Evolutionary conservation across 2,797 vertebrate species (phyloP).

Genomic region (Tachyglossus aculeatus): DNA sequence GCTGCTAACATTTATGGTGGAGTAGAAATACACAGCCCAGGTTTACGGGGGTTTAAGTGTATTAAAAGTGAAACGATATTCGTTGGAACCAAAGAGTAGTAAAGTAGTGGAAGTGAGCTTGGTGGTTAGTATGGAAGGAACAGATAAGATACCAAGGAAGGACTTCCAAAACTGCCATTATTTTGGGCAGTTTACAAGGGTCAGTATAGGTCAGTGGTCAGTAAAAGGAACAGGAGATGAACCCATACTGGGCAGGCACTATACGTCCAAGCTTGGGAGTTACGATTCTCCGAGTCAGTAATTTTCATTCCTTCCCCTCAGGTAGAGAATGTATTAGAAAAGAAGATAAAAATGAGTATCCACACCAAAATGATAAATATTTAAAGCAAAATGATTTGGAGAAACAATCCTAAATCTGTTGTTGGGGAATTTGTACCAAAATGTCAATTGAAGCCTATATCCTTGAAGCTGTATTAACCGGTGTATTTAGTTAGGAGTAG

Average conservation of each 20-base stretch:
- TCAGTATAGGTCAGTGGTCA: too few species aligned
- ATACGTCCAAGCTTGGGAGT: not conserved
- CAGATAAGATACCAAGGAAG: too few species aligned
- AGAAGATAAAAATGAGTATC: constrained; percentile 5
- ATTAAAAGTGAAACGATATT: too few species aligned
- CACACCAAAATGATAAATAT: constrained; percentile 8
- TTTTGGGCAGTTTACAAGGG: too few species aligned
- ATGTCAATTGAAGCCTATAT: constrained; percentile 14
- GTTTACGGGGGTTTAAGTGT: too few species aligned
- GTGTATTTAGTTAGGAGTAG: not conserved
- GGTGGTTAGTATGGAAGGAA: too few species aligned
- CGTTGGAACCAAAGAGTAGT: too few species aligned
- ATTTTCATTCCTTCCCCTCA: not conserved
- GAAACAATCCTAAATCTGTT: constrained; percentile 7
- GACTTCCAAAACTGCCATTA: too few species aligned
- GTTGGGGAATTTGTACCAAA: constrained; percentile 12
- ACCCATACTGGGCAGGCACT: too few species aligned
- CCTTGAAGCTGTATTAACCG: not conserved
- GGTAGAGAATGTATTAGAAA: not conserved
- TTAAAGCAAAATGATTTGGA: not conserved
- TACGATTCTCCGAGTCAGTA: not conserved
- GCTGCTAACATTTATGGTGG: constrained; percentile 23
- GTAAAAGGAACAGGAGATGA: too few species aligned
- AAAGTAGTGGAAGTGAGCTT: too few species aligned
- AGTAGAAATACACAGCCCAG: constrained; percentile 41